A percentile compares a stretch with the other conserved stretches of the same genome.
Conservation (phyloP, 2,113 vertebrate genomes). For the Ammodytes dubius region DNA sequence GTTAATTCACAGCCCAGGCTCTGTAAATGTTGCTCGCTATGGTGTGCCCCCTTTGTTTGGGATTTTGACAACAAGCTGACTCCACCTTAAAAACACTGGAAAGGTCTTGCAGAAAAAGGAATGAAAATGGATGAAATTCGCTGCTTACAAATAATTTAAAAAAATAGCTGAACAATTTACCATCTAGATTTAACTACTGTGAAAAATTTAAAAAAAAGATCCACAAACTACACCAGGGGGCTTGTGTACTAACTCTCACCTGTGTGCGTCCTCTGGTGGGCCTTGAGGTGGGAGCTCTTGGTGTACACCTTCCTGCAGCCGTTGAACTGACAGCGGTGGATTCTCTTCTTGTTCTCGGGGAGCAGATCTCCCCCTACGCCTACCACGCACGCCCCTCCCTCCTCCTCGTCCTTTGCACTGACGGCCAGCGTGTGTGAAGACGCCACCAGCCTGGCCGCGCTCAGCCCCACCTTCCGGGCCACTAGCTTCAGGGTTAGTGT, state of each 20-base stretch:
- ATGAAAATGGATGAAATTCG: no score
- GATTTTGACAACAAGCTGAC: no score
- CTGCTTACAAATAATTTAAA: no score
- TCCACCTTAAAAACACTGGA: not conserved
- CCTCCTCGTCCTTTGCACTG: slow-evolving; percentile 88
- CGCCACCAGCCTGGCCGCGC: slow-evolving; percentile 90
- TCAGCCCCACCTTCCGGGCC: slow-evolving; percentile 93
- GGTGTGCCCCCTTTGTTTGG: no score
- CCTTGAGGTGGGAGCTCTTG: slow-evolving; percentile 99
- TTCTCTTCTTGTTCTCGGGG: slow-evolving; percentile 98
- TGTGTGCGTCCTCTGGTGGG: slow-evolving; percentile 99
- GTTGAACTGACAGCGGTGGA: slow-evolving; percentile 98
- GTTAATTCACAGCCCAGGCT: no score
- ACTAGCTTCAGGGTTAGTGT: slow-evolving; percentile 95
- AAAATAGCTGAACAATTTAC: not conserved
- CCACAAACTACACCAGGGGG: not conserved
- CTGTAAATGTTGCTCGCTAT: no score
- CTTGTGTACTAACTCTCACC: slow-evolving; percentile 80
- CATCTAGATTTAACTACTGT: not conserved
- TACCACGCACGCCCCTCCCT: slow-evolving; percentile 79
- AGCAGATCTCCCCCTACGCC: slow-evolving; percentile 82
- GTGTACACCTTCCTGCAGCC: slow-evolving; percentile 99
- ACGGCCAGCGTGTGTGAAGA: slow-evolving; percentile 81
- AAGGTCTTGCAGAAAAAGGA: not conserved
- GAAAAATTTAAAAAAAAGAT: not conserved